Evolutionary conservation across 1,140 invertebrate species (phyloP).

Genomic region (Drosophila azteca): DNA sequence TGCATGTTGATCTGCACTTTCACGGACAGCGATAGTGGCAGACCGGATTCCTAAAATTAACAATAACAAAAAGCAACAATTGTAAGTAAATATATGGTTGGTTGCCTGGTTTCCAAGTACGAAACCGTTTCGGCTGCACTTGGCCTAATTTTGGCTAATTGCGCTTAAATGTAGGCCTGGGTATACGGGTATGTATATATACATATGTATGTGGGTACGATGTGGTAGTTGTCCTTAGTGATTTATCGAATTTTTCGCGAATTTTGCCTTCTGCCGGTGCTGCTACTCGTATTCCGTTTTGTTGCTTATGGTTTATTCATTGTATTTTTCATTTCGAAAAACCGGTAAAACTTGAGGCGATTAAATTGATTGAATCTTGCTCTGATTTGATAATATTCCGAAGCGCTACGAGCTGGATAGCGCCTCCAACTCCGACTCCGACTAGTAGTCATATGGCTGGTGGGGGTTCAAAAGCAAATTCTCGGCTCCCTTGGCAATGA

Average conservation of each 20-base stretch:
- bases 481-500: too few relatives aligned
- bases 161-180: constrained; percentile 47
- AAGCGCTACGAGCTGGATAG: too few relatives aligned
- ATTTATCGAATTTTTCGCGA: constrained; percentile 20
- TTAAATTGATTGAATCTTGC: constrained; percentile 12
- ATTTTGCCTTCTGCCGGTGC: constrained; percentile 8
- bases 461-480: too few relatives aligned
- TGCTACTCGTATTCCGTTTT: not conserved
- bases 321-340: constrained; percentile 22
- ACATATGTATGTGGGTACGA: not conserved
- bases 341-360: constrained; percentile 37
- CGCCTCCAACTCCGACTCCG: too few relatives aligned
- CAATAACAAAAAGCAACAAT: not conserved
- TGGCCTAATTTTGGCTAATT: constrained; percentile 57
- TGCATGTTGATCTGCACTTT: constrained; percentile 94
- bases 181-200: too few relatives aligned
- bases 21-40: constrained; percentile 89
- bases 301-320: too few relatives aligned
- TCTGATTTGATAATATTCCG: too few relatives aligned
- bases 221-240: constrained; percentile 34
- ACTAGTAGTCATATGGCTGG: not conserved
- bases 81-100: constrained; percentile 39
- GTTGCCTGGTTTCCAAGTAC: constrained; percentile 32
- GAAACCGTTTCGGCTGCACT: constrained; percentile 49
- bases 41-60: constrained; percentile 87